Evolutionary conservation across 2,888 invertebrate species (phyloP), one percentile per base, ranked within the genome.

Genomic region (Temnothorax rugatulus): DNA sequence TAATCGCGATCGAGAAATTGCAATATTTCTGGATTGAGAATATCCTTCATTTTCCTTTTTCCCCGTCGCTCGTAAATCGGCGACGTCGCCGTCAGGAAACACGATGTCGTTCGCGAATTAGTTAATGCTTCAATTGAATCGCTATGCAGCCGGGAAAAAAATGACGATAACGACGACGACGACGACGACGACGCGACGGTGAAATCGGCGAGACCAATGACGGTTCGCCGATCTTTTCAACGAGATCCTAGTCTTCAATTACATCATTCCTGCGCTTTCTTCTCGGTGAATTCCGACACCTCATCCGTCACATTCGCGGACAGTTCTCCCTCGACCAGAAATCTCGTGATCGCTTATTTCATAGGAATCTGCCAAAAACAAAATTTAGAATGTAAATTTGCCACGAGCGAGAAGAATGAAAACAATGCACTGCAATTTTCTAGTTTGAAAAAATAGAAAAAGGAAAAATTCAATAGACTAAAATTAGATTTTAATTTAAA

Each of bases 41-140:
- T 79, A 71, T 79, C 15, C 9, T 61, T 54, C 13, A 5, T 21
- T 18, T 66, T 77, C 8, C 15, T 54, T 54, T 75, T 13, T 34
- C 18, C 11, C 15, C 18, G 29, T 52, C 11, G 82, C 11, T 50
- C 79, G 75, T 89, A 84, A 88, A 87, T 89, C 81, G 76, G 18
- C 76, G 54, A 83, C 76, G 77, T 88, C 75, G 69, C 29, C 69
- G 82, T 82, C 66, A 81, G 66, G 50, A 81, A 81, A 83, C 47
- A 81, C 34, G 59, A 81, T 73, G 57, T 77, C 76, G 71, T 84
- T 83, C 64, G 68, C 85, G 83, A 87, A 88, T 88, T 89, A 87
- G 41, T 41, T 82, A 82, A 73, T 44, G 63, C 50, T 29, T 57
- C 74, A 44, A 74, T 81, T 9, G 63, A 75, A 52, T 63, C 21